Evolutionary conservation across 2,113 vertebrate species (phyloP).

Genomic region (Thermophis baileyi): DNA sequence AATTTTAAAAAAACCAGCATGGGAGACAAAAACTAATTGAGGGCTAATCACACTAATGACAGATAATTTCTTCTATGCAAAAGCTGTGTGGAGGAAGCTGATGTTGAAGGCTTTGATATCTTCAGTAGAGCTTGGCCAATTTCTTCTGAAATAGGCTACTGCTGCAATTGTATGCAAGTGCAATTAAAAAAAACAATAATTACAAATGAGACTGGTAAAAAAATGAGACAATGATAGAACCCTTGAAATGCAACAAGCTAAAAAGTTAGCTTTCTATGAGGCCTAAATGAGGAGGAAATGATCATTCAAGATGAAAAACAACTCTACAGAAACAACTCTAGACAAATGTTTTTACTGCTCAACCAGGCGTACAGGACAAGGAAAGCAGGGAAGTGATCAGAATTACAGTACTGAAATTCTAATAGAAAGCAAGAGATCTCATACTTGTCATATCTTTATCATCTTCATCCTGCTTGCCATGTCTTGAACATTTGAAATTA

Average conservation of each 20-base stretch:
- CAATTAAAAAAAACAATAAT: not conserved
- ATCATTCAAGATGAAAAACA: not conserved
- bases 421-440: not conserved
- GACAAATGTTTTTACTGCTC: not conserved
- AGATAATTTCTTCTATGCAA: not conserved
- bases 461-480: not conserved
- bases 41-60: not conserved
- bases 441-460: not conserved
- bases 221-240: not conserved
- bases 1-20: not conserved
- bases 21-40: not conserved
- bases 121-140: not conserved
- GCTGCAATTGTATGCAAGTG: not conserved
- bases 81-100: not conserved
- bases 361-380: not conserved
- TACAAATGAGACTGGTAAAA: not conserved
- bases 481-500: not conserved
- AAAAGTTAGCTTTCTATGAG: not conserved
- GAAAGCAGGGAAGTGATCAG: not conserved
- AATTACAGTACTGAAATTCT: not conserved
- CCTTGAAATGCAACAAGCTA: not conserved
- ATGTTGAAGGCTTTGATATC: not conserved
- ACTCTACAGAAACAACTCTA: not conserved
- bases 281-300: not conserved
- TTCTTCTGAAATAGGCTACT: not conserved